Evolutionary conservation across 2,797 vertebrate genomes (phyloP), one percentile per base, ranked within the genome.

Genomic region (Lagothrix lagotricha): DNA sequence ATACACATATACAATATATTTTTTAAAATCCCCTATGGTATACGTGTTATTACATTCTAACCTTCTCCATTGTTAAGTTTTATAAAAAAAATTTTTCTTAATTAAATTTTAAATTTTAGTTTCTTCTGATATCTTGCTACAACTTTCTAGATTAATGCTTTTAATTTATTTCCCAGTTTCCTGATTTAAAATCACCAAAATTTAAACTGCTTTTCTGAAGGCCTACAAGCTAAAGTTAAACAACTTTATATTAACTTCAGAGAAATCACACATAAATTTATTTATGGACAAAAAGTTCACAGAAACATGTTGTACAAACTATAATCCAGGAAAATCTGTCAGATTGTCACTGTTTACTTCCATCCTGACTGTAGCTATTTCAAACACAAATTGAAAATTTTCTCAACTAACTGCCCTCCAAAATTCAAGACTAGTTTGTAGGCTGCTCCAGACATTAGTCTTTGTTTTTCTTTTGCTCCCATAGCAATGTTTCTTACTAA

Each of bases 21-120:
- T 72, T 36, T 0, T 0, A 22, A 36, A 36, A 72, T 36, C 20
- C 7, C 10, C 20, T 39, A 22, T 19, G 1, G 1, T 22, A 72
- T 22, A 72, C 4, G 0, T 72, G n/a, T 72, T 39, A 72, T 24
- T 39, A 39, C 4, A 72, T 22, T 39, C 9, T 72, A 72, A n/a
- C 20, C n/a, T 39, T 72, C n/a, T 22, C n/a, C 33, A 39, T 39
- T 72, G 9, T 36, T 72, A 67, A 9, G 7, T 67, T 67, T 67
- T 19, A 67, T 33, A n/a, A 67, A n/a, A 61, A 64, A 14, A n/a
- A 1, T 0, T 5, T 54, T 72, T 72, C 67, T 39, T 10, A 39
- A 72, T 17, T 72, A 72, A 22, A 39, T 72, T 39, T 39, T 6
- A 72, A 39, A 39, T 72, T 72, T 39, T 36, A 39, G 20, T 72